A percentile compares a stretch with the other conserved stretches of the same genome.
Evolutionary conservation across 2,888 invertebrate species (phyloP).

Genomic region (Plebejus argus): DNA sequence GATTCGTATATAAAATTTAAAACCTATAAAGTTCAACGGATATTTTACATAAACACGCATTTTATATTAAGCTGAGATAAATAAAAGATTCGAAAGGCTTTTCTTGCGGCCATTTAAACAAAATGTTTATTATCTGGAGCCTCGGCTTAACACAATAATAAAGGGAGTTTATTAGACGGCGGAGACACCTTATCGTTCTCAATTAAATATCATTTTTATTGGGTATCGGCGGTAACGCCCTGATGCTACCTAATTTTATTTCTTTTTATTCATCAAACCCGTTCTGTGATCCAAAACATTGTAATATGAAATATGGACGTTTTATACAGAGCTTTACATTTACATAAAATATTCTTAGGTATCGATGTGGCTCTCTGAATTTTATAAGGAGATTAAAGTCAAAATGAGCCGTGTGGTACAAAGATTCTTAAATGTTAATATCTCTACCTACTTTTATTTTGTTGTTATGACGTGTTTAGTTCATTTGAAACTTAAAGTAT

Average conservation of each 20-base stretch:
- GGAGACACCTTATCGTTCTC: constrained; percentile 73
- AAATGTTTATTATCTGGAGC: constrained; percentile 59
- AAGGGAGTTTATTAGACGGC: constrained; percentile 74
- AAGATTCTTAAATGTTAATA: not conserved
- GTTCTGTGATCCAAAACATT: constrained; percentile 18
- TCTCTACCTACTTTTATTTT: not conserved
- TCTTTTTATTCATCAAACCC: constrained; percentile 49
- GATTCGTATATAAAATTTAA: constrained; percentile 29
- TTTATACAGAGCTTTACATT: not conserved
- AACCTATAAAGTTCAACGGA: constrained; percentile 21
- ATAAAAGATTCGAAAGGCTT: constrained; percentile 30
- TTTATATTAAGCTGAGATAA: constrained; percentile 25
- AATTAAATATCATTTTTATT: constrained; percentile 81
- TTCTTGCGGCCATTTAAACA: constrained; percentile 36
- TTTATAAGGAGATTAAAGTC: not conserved
- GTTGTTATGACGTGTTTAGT: not conserved
- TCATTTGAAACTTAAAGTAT: not conserved
- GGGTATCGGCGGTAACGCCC: constrained; percentile 68
- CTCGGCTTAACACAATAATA: constrained; percentile 71
- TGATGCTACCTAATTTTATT: constrained; percentile 59
- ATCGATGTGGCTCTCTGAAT: not conserved
- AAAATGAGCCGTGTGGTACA: not conserved
- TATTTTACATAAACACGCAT: constrained; percentile 31
- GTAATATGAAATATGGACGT: not conserved
- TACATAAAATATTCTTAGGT: not conserved